These are phyloP conservation scores for Phasia obesa DNA, from an alignment of 2,888 invertebrate genomes.

Conservation along the genomic window DNA sequence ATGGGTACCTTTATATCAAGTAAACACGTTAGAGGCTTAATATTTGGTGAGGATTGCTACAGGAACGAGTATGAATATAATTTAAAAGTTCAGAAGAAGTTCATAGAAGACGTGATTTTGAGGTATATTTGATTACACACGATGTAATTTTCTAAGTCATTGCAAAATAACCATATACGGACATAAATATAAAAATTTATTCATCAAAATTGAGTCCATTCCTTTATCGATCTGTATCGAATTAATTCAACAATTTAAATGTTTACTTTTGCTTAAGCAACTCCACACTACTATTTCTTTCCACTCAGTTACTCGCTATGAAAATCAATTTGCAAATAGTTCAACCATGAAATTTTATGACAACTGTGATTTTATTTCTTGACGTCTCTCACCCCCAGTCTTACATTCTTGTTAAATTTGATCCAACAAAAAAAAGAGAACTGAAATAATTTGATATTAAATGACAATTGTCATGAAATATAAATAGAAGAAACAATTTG, in stretches of 20 bases:
- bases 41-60: no score
- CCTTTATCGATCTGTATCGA: not conserved
- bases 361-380: conserved; percentile 66
- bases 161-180: no score
- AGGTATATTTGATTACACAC: no score
- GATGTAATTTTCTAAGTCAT: no score
- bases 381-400: conserved; percentile 41
- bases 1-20: no score
- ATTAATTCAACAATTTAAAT: conserved; percentile 55
- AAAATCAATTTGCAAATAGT: conserved; percentile 73
- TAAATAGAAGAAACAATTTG: conserved; percentile 37
- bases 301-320: conserved; percentile 53
- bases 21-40: no score
- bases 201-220: not conserved
- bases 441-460: conserved; percentile 57
- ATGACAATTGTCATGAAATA: conserved; percentile 63
- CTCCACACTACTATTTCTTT: conserved; percentile 32
- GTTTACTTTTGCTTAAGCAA: conserved; percentile 60
- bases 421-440: conserved; percentile 17
- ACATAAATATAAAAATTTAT: not conserved
- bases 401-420: conserved; percentile 9
- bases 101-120: no score
- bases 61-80: no score
- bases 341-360: conserved; percentile 73
- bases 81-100: no score